Percentiles rank a stretch among this genome's conserved stretches.
phyloP scores from a whole-genome alignment of 2,888 invertebrate species.

The Argyresthia albistria region DNA sequence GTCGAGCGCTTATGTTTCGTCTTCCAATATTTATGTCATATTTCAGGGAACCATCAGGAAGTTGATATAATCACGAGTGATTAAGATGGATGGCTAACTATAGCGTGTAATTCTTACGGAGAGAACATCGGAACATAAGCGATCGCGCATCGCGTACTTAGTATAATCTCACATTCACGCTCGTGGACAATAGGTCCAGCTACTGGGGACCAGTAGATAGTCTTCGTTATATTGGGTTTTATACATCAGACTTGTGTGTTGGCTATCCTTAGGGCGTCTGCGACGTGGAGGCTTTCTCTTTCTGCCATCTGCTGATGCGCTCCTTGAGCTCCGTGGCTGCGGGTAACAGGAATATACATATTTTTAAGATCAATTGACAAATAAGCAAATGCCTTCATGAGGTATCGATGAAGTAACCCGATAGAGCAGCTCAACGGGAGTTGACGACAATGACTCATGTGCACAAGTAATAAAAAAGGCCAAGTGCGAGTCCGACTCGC shows the following conservation, averaged over 20 bases:
- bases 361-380: not conserved
- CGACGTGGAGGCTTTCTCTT: slow-evolving; percentile 74
- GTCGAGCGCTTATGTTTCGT: slow-evolving; percentile 4
- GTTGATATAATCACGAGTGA: too few relatives aligned
- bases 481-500: too few relatives aligned
- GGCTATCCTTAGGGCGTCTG: slow-evolving; percentile 24
- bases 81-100: not conserved
- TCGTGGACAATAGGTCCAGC: slow-evolving; percentile 53
- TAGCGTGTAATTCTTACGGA: not conserved
- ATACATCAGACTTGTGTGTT: slow-evolving; percentile 57
- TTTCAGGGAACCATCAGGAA: too few relatives aligned
- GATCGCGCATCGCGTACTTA: slow-evolving; percentile 37
- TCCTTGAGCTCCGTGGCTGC: slow-evolving; percentile 87
- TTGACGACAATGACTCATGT: too few relatives aligned
- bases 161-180: slow-evolving; percentile 61
- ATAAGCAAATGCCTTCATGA: not conserved
- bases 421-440: too few relatives aligned
- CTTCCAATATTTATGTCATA: too few relatives aligned
- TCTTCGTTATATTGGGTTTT: slow-evolving; percentile 46
- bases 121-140: slow-evolving; percentile 23
- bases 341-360: slow-evolving; percentile 23
- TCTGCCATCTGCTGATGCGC: slow-evolving; percentile 90
- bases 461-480: too few relatives aligned
- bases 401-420: too few relatives aligned
- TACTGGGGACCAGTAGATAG: slow-evolving; percentile 43